These are phyloP conservation scores for Nannoperca obscura DNA, from an alignment of 2,797 vertebrate species.

Conservation along the genomic window DNA sequence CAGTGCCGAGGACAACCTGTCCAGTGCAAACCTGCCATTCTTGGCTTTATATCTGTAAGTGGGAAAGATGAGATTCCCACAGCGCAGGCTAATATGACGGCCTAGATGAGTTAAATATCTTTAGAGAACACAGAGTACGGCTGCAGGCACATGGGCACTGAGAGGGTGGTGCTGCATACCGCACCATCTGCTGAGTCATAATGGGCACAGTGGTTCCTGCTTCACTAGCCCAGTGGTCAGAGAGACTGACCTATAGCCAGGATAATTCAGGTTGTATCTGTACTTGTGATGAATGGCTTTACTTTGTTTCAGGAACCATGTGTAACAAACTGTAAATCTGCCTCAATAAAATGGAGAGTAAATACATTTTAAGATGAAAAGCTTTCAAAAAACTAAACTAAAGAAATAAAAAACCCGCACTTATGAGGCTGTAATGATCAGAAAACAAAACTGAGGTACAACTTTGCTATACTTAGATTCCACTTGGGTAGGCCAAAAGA, in stretches of 20 bases:
- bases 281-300: constrained; percentile 6
- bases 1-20: constrained; percentile 30
- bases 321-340: constrained; percentile 40
- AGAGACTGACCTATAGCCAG: constrained; percentile 11
- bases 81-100: constrained; percentile 45
- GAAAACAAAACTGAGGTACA: constrained; percentile 12
- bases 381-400: not conserved
- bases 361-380: constrained; percentile 4
- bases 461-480: not conserved
- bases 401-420: not conserved
- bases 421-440: constrained; percentile 4
- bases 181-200: constrained; percentile 70
- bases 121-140: constrained; percentile 57
- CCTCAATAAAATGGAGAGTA: constrained; percentile 4
- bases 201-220: constrained; percentile 44
- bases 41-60: constrained; percentile 49
- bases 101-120: constrained; percentile 57
- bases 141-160: constrained; percentile 44
- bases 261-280: constrained; percentile 1
- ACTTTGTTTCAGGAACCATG: constrained; percentile 6
- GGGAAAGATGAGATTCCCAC: constrained; percentile 73
- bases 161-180: constrained; percentile 49
- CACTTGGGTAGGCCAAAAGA: constrained; percentile 3
- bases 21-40: constrained; percentile 46
- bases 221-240: constrained; percentile 38